Conservation (phyloP, 2,113 vertebrate species). For the cattle (Bos taurus) region ARS-UCD2.0 NC_037340.1:75817501-75818000, state of each 20-base stretch:
- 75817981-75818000: not conserved
- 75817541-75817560: not conserved
- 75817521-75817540: not conserved
- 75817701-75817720: not conserved
- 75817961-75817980: not conserved
- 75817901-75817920: not conserved
- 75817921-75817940: accelerated
- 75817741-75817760: not conserved
- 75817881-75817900: not conserved
- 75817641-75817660: not conserved
- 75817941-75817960: not conserved
- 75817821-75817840: not conserved
- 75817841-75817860: not conserved
- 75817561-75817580: not conserved
- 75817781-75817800: not conserved
- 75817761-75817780: accelerated
- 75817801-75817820: not conserved
- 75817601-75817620: not conserved
- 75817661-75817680: not conserved
- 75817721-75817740: too few species aligned
- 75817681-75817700: not conserved
- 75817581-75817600: not conserved
- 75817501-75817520: not conserved
- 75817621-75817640: accelerated
- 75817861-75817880: not conserved